Base-by-base conservation (phyloP, 2,888 invertebrate genomes). In the Athetis lepigone region DNA sequence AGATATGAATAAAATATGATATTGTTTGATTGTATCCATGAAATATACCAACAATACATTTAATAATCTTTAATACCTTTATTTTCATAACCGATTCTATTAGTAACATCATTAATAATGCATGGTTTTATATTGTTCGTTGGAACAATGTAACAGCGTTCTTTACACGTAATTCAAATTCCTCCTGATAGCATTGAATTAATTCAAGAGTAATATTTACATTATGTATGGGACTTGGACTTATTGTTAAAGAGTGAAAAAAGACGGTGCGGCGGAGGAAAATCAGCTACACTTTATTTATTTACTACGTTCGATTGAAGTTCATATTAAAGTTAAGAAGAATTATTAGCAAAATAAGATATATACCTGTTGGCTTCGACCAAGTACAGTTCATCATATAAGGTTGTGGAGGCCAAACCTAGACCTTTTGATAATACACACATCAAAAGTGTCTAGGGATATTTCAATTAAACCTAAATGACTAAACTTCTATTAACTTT, bases 121-220 rank as follows among this genome's bases (percentile, higher is more conserved):
- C 45, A 59, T 23, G 59, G 37, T 37, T 63, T 69, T 25, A 45
- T 59, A 63, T 63, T 63, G 60, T 69, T 29, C 23, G 8, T 69
- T 19, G 23, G 19, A 37, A 63, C 43, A 45, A 63, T 69, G 70
- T 29, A 29, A 29, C 13, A 16, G 6, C 37, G n/a, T n/a, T 29
- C 40, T 13, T 40, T 27, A 42, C 21, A 23, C 59, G 43, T 37
- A 29, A 37, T 37, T 43, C 18, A 58, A 57, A 43, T 27, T 18
- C 11, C 27, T 43, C 27, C 18, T 67, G 62, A 56, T 52, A 18
- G 42, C 33, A 67, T 42, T 56, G n/a, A 68, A 68, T 57, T 36
- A 68, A 43, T 57, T 63, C n/a, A 29, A 16, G 7, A 57, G 16
- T 36, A 36, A 36, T 23, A 54, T 66, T 54, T 23, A 40, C 21